Base-by-base conservation (phyloP, 2,888 invertebrate species). In the Uloborus plumipes region DNA sequence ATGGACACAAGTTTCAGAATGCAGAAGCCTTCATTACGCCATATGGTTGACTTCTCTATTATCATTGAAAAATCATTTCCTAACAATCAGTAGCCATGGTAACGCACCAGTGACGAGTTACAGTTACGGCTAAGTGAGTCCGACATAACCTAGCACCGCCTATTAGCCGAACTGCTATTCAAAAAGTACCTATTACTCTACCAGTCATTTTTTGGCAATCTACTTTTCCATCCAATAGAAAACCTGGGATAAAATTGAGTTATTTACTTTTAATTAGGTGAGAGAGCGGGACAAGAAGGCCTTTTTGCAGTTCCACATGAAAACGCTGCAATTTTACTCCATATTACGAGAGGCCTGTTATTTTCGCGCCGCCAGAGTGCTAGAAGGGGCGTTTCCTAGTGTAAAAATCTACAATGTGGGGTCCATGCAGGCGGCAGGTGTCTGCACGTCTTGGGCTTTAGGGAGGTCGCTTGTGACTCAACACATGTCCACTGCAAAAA, bases 191-290 rank as follows among this genome's bases (percentile, higher is more conserved):
- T 18, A 11, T 16, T 31, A 62, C 39, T 62, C 69, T 53, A 71
- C 7, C 14, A n/a, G 50, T 14, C 51, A 31, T 2, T 51, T n/a
- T 50, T 13, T 51, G 39, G 39, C 39, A 39, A 39, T 51, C 64
- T 73, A 51, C 50, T 72, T 50, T 20, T 50, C 14, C 15, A 26
- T 69, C 39, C n/a, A 50, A 22, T 51, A 22, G 61, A 39, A 62
- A 64, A 47, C 53, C 26, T 49, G 51, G 64, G 39, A 50, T 49
- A 70, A 77, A 77, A 77, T 77, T 77, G 70, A 77, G 77, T 77
- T 77, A 77, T 77, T 77, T 70, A 70, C 77, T 77, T 77, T 65
- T 77, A 77, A 77, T 77, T 70, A 70, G 70, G 70, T 77, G 47
- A n/a, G 74, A 53, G 15, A 47, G 49, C 55, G 65, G 50, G n/a